Conservation (phyloP, 30 jellyfish, hydroid and myxozoan species). For the Hydractinia echinata region DNA sequence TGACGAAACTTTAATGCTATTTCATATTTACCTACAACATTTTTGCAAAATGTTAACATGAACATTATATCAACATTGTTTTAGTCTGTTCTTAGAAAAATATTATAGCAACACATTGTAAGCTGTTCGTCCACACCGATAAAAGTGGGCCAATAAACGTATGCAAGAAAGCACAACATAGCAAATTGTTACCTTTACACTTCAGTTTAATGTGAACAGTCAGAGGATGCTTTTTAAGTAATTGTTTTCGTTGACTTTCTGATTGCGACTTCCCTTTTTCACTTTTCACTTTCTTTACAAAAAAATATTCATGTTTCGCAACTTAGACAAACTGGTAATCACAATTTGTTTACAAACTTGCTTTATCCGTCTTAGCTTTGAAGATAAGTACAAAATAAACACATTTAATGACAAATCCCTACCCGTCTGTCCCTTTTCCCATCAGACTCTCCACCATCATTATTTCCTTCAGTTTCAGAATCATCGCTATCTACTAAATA, state of each 20-base stretch:
- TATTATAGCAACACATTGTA: too few relatives aligned
- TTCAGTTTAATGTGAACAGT: conserved; percentile 23
- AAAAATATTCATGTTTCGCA: not conserved
- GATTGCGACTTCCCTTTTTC: conserved; percentile 54
- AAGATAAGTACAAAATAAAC: not conserved
- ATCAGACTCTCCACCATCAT: conserved; percentile 62
- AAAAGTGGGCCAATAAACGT: too few relatives aligned
- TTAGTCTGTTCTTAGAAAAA: too few relatives aligned
- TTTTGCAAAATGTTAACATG: not conserved
- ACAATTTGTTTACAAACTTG: too few relatives aligned
- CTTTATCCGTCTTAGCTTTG: too few relatives aligned
- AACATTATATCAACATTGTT: too few relatives aligned
- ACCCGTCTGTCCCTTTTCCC: conserved; percentile 57
- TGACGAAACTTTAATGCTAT: conserved; percentile 41
- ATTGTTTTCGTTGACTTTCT: conserved; percentile 49
- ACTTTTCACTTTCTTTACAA: conserved; percentile 46
- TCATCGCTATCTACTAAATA: conserved; percentile 62
- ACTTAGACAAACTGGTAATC: too few relatives aligned
- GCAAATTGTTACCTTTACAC: conserved; percentile 39
- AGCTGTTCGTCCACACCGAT: too few relatives aligned
- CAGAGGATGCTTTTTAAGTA: conserved; percentile 64
- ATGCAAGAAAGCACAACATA: not conserved
- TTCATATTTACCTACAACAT: conserved; percentile 19
- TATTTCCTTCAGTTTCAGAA: conserved; percentile 57
- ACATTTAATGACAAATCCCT: not conserved